These are phyloP conservation scores for Rhincodon typus DNA, from an alignment of 2,797 vertebrate genomes.

Conservation along the genomic window DNA sequence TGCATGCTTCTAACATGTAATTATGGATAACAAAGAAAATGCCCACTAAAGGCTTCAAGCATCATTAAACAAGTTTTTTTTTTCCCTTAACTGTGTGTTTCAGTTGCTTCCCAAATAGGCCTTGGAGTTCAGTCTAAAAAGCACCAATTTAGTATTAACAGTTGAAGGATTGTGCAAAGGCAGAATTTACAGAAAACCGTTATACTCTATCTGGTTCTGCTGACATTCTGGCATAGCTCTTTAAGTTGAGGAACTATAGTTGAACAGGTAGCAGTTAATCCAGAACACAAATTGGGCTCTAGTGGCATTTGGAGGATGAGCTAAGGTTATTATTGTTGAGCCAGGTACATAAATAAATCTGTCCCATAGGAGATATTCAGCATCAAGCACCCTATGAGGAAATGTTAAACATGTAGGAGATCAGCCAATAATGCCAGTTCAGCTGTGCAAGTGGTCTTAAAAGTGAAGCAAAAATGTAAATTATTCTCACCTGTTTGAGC, in stretches of 20 bases:
- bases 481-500: not conserved
- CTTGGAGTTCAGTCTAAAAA: not conserved
- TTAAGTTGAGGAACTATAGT: not conserved
- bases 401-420: not conserved
- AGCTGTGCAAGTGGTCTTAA: not conserved
- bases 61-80: not conserved
- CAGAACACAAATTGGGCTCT: not conserved
- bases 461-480: not conserved
- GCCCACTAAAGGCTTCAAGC: not conserved
- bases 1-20: not conserved
- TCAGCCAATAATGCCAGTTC: not conserved
- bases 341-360: not conserved
- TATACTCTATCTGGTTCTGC: not conserved
- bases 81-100: not conserved
- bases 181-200: not conserved
- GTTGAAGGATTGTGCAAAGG: not conserved
- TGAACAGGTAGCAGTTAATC: not conserved
- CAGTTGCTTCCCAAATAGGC: not conserved
- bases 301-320: not conserved
- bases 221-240: not conserved
- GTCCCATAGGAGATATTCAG: not conserved
- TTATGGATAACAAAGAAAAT: not conserved
- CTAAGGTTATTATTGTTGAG: not conserved
- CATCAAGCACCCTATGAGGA: not conserved
- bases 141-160: not conserved